Evolutionary conservation across 2,797 vertebrate genomes (phyloP).

Genomic region (Picus viridis): DNA sequence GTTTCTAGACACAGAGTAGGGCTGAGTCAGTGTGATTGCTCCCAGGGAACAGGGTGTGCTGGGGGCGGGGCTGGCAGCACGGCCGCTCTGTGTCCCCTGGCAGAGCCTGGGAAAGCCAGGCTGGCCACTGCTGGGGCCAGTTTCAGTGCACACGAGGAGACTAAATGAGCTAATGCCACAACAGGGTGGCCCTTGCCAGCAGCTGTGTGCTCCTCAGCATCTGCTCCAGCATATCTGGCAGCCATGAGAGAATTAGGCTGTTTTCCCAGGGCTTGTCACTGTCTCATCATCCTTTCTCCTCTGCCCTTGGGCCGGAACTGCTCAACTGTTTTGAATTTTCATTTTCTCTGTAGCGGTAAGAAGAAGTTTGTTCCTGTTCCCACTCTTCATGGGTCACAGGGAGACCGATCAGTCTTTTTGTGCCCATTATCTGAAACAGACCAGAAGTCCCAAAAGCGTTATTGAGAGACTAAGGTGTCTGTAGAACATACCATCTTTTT

Average conservation of each 20-base stretch:
- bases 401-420: neutral
- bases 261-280: neutral
- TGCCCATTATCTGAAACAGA: neutral
- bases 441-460: neutral
- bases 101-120: neutral
- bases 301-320: neutral
- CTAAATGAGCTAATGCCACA: no score
- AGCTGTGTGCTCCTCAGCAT: neutral
- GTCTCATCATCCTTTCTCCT: neutral
- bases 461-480: neutral
- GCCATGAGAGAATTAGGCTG: neutral
- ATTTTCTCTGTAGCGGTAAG: neutral
- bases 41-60: fast-evolving
- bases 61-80: neutral
- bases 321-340: neutral
- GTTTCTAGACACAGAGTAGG: neutral
- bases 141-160: neutral
- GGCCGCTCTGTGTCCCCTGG: neutral
- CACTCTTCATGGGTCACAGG: fast-evolving
- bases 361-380: neutral
- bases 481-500: neutral
- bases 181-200: no score
- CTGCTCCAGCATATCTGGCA: neutral
- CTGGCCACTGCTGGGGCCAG: neutral
- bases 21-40: fast-evolving